These are phyloP conservation scores for Sinohyriopsis cumingii DNA, from an alignment of 2,888 invertebrate species.

Conservation along the genomic window DNA sequence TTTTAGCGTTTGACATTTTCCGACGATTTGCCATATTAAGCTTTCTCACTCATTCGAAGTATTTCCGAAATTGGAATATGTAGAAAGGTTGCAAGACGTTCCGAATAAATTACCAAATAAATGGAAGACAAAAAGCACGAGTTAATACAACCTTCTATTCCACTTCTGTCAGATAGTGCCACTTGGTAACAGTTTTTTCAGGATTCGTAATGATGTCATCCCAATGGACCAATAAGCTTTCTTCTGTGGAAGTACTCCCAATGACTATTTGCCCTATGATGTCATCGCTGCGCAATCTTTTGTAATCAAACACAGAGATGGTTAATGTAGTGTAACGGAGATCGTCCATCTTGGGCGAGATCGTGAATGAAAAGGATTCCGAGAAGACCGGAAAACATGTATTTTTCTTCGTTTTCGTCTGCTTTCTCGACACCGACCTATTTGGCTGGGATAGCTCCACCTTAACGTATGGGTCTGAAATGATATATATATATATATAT, in stretches of 20 bases:
- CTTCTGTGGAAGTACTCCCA: constrained; percentile 68
- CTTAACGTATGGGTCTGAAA: constrained; percentile 72
- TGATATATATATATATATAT: background rate
- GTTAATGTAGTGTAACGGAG: constrained; percentile 68
- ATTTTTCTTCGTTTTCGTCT: constrained; percentile 57
- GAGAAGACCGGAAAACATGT: constrained; percentile 56
- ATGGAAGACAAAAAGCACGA: too few relatives aligned
- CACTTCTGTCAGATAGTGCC: constrained; percentile 63
- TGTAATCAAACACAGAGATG: constrained; percentile 65
- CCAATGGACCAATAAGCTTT: constrained; percentile 70
- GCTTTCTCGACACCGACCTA: constrained; percentile 60
- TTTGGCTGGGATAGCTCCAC: constrained; percentile 68
- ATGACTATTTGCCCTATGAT: constrained; percentile 69
- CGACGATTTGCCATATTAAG: too few relatives aligned
- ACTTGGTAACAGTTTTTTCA: constrained; percentile 64
- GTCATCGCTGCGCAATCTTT: constrained; percentile 70
- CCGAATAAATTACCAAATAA: too few relatives aligned
- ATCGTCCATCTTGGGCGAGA: constrained; percentile 66
- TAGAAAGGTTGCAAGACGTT: too few relatives aligned
- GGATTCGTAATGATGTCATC: constrained; percentile 67
- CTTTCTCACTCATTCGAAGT: too few relatives aligned
- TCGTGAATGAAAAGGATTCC: constrained; percentile 54
- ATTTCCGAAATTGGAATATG: too few relatives aligned
- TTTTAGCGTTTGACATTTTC: too few relatives aligned
- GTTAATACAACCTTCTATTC: too few relatives aligned